These are phyloP conservation scores for Tinea pellionella DNA, from an alignment of 2,888 invertebrate species.

Conservation along the genomic window DNA sequence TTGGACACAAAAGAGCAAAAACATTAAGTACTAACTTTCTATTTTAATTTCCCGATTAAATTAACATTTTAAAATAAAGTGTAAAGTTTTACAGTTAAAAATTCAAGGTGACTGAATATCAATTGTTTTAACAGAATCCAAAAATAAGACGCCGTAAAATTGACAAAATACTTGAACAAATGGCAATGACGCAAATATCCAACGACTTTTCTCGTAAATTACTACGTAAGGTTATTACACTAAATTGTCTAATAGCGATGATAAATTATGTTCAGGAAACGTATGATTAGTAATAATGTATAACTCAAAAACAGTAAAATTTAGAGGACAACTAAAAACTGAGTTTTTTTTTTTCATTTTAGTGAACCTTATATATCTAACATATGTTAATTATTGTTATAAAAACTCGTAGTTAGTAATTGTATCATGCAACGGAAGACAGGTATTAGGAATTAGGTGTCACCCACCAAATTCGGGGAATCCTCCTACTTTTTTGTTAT, in stretches of 20 bases:
- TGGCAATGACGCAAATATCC: slow-evolving; percentile 1
- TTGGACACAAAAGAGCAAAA: too few relatives aligned
- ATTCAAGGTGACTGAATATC: neutral
- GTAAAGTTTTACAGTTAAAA: neutral
- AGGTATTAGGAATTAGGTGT: too few relatives aligned
- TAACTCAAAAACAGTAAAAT: neutral
- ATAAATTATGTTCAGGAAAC: neutral
- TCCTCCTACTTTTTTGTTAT: too few relatives aligned
- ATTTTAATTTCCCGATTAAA: too few relatives aligned
- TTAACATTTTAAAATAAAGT: too few relatives aligned
- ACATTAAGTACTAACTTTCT: too few relatives aligned
- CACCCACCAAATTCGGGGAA: too few relatives aligned
- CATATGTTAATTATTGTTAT: too few relatives aligned
- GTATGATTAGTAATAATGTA: neutral
- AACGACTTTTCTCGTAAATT: neutral
- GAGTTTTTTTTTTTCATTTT: too few relatives aligned
- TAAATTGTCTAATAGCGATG: neutral
- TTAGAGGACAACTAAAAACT: neutral
- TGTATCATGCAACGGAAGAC: too few relatives aligned
- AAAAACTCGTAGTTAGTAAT: too few relatives aligned
- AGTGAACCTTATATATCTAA: too few relatives aligned
- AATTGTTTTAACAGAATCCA: neutral
- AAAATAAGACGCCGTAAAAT: neutral
- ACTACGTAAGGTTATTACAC: neutral
- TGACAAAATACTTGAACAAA: neutral